Conservation (phyloP, 1,140 invertebrate genomes). For the Drosophila nigromelanica region DNA sequence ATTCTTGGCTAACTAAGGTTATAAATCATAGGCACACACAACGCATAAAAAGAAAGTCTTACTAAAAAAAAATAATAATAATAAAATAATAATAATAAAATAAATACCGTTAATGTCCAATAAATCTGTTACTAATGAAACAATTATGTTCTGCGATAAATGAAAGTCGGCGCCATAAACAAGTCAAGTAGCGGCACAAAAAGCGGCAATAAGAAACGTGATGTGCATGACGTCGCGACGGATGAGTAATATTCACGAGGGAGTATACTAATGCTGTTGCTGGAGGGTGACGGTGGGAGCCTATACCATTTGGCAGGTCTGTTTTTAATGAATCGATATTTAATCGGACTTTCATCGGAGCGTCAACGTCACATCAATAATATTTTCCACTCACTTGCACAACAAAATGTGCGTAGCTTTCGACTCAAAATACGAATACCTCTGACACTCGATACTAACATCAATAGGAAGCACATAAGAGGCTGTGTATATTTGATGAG, state of each 20-base stretch:
- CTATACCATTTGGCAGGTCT: conserved; percentile 7
- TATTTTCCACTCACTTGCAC: conserved; percentile 33
- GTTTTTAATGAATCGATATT: conserved; percentile 74
- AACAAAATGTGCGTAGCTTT: conserved; percentile 16
- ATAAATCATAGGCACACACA: conserved; percentile 6
- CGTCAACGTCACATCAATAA: conserved; percentile 54
- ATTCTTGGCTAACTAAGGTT: conserved; percentile 5
- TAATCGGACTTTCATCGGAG: conserved; percentile 31
- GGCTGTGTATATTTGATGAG: neutral
- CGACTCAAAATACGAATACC: neutral
- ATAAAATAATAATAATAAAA: conserved; percentile 7
- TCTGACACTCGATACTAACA: conserved; percentile 4
- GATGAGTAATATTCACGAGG: conserved; percentile 65
- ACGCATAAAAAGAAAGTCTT: conserved; percentile 47
- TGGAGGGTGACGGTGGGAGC: neutral
- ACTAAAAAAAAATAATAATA: too few relatives aligned
- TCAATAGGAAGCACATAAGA: neutral
- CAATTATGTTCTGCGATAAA: conserved; percentile 77
- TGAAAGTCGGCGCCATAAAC: conserved; percentile 56
- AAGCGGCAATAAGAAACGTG: conserved; percentile 51
- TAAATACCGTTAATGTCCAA: conserved; percentile 50
- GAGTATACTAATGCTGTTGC: conserved; percentile 3
- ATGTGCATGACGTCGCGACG: conserved; percentile 67
- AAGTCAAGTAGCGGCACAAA: conserved; percentile 44
- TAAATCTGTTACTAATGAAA: conserved; percentile 81